Evolutionary conservation across 1,140 invertebrate species (phyloP), one percentile per base, ranked within the genome.

Genomic region (Pomphorhynchus laevis): DNA sequence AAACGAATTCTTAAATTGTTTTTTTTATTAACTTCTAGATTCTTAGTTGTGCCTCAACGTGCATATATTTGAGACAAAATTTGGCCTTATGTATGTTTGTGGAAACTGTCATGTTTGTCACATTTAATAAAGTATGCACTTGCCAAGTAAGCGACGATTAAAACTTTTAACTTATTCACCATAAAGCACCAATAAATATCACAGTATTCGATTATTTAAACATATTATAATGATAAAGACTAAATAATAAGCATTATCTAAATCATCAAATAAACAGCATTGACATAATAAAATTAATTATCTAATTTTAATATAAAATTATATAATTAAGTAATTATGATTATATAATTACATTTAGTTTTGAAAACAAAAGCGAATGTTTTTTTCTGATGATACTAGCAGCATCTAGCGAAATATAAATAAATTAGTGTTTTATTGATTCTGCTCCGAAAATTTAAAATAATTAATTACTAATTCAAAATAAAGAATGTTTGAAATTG

Each of bases 91-190:
- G 69, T 21, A 63, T 84, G 42, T 75, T 93, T 44, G 54, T 68
- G 1, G 67, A 75, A 49, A 72, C 79, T 0, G 71, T 76, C 46
- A 64, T 73, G 3, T 69, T 93, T 50, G 86, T 98, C 0, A 69
- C 69, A 4, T 84, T 75, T 47, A 95, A 95, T 59, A 75, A 79
- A 52, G 84, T 98, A 0, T 66, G 80, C 45, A 95, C 86, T 0
- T 57, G 55, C 17, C 56, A 58, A 50, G 55, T 54, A 48, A 41
- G 38, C 34, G 17, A 33, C 3, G 14, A 9, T 17, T 11, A 8
- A 17, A 4, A 9, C 9, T 14, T 39, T 16, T 4, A 38, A 4
- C n/a, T 4, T 5, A 16, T 21, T 41, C 17, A 34, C 12, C 25
- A n/a, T 17, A 11, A 11, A 11, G 24, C 36, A 24, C 5, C n/a